Evolutionary conservation across 2,113 vertebrate species (phyloP), one percentile per base, ranked within the genome.

Genomic region (Polypterus bichir): DNA sequence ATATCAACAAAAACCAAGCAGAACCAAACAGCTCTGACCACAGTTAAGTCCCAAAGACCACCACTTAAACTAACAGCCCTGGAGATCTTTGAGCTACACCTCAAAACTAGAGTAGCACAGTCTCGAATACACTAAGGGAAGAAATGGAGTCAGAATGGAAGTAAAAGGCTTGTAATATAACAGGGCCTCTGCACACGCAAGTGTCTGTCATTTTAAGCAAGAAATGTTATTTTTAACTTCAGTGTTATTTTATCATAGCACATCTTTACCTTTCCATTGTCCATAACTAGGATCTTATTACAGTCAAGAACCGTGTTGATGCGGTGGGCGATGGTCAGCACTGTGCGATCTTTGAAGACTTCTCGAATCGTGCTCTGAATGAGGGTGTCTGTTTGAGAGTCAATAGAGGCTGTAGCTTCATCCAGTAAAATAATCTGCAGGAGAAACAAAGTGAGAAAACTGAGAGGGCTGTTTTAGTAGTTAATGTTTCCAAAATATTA

Each of bases 401-500:
- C 90, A 27, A 91, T 87, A 47, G 89, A 92, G 3, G 90, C 86
- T 0, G 89, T 92, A 4, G 88, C 89, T 72, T 92, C 90, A n/a
- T 91, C 90, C 49, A 92, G 70, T 10, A 93, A 62, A 61, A 91
- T 85, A 62, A 91, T 90, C 90, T 92, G 68, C 46, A 62, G n/a
- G 6, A 48, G 45, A 60, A 62, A 60, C 46, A 27, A 4, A 46
- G 48, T 10, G n/a, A 47, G 7, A 11, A 53, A 59, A 6, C 9
- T 51, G 6, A 51, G 9, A 51, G 27, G 27, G 27, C 27, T 27
- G 27, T 27, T 27, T 27, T 27, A 27, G 27, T 27, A 27, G 27
- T 27, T 27, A 27, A 27, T 27, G 27, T 27, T 27, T 27, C 27
- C 27, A 27, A 27, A 27, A 27, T 27, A 27, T 27, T 27, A 27